phyloP scores from a whole-genome alignment of 2,797 vertebrate species.

The Mus spretus region DNA sequence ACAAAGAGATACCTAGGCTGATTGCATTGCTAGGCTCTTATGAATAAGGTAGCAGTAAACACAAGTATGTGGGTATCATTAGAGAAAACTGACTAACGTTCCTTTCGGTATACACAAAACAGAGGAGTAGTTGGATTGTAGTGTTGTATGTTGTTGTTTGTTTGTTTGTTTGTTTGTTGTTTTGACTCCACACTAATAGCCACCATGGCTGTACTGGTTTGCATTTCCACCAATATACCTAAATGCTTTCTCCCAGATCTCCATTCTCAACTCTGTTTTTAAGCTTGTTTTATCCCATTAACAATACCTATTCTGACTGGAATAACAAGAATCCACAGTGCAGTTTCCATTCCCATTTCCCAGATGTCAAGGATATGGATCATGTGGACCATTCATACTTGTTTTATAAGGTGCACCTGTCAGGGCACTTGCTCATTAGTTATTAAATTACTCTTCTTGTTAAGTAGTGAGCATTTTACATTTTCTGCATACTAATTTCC shows the following conservation, averaged over 20 bases:
- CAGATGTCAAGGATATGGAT: not conserved
- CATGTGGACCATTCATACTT: not conserved
- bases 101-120: not conserved
- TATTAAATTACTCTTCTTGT: not conserved
- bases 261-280: not conserved
- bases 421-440: not conserved
- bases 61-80: not conserved
- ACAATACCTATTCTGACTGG: not conserved
- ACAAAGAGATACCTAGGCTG: not conserved
- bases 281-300: not conserved
- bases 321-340: not conserved
- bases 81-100: too few species aligned
- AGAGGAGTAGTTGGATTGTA: not conserved
- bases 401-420: not conserved
- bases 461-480: not conserved
- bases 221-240: not conserved
- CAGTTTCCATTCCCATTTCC: not conserved
- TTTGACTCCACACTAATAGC: not conserved
- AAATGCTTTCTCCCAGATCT: not conserved
- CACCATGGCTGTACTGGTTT: not conserved
- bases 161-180: not conserved
- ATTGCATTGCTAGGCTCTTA: not conserved
- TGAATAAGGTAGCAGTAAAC: not conserved
- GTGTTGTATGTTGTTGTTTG: not conserved
- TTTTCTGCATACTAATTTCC: not conserved